A percentile compares a stretch with the other conserved stretches of the same genome.
Conservation (phyloP, 2,113 vertebrate genomes). For the Cottus gobio region DNA sequence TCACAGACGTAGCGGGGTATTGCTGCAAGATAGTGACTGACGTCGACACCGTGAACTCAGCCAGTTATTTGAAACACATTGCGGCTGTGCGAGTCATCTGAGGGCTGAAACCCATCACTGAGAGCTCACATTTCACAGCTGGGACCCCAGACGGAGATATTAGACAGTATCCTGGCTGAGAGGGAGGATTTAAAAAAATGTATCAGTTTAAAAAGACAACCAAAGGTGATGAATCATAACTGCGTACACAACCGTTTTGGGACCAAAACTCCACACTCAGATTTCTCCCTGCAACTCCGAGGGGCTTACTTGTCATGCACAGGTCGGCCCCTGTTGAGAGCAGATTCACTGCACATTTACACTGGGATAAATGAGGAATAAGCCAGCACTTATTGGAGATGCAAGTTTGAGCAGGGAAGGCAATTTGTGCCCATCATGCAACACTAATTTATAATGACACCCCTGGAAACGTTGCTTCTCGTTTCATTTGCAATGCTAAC, state of each 20-base stretch:
- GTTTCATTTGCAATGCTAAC: conserved; percentile 77
- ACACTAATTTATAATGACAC: conserved; percentile 76
- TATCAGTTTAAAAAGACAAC: conserved; percentile 43
- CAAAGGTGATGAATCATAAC: conserved; percentile 45
- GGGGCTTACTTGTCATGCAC: conserved; percentile 57
- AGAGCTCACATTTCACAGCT: conserved; percentile 60
- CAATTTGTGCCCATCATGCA: conserved; percentile 76
- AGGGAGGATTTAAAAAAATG: conserved; percentile 34
- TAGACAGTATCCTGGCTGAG: conserved; percentile 41
- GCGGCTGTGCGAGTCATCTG: conserved; percentile 31
- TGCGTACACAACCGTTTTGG: conserved; percentile 18
- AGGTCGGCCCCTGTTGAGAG: conserved; percentile 42
- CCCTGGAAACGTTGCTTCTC: conserved; percentile 65
- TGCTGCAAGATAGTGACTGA: conserved; percentile 38
- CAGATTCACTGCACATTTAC: conserved; percentile 48
- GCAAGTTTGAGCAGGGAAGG: conserved; percentile 59
- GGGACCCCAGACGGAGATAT: conserved; percentile 39
- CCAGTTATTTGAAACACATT: conserved; percentile 46
- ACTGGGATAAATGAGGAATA: conserved; percentile 58
- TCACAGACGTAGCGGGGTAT: conserved; percentile 1
- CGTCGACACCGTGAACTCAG: conserved; percentile 24
- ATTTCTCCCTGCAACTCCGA: conserved; percentile 16
- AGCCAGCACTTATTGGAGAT: conserved; percentile 60
- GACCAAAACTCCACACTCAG: conserved; percentile 15
- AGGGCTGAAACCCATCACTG: conserved; percentile 45